phyloP scores from a whole-genome alignment of 2,888 invertebrate genomes.

The Ornithoptera priamus region DNA sequence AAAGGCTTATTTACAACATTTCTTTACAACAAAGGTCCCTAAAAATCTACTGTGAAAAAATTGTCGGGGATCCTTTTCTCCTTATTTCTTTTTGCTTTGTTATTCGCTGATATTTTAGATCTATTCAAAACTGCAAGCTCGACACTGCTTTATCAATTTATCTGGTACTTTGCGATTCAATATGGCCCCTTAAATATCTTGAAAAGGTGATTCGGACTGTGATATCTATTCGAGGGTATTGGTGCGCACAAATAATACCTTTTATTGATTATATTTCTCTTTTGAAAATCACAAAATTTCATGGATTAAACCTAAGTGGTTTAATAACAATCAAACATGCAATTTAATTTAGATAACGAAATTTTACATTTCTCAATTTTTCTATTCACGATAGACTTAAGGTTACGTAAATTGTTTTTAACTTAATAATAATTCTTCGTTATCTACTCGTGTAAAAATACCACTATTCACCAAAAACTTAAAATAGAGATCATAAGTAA shows the following conservation, averaged over 20 bases:
- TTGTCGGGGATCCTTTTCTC: conserved; percentile 31
- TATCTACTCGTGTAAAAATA: too few relatives aligned
- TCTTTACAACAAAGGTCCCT: conserved; percentile 22
- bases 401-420: too few relatives aligned
- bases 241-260: conserved; percentile 24
- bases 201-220: conserved; percentile 46
- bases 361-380: neutral
- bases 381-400: too few relatives aligned
- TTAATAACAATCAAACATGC: neutral
- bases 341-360: neutral
- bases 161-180: conserved; percentile 49
- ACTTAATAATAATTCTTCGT: too few relatives aligned
- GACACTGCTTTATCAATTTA: conserved; percentile 45
- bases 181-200: conserved; percentile 38
- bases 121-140: conserved; percentile 46
- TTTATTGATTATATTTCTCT: conserved; percentile 1
- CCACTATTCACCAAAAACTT: too few relatives aligned
- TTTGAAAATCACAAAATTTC: neutral
- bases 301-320: neutral
- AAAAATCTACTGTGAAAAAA: conserved; percentile 38
- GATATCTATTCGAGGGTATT: conserved; percentile 36
- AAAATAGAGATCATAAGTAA: too few relatives aligned
- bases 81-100: conserved; percentile 39
- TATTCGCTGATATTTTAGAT: conserved; percentile 40
- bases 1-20: conserved; percentile 9